These are phyloP conservation scores for Cololabis saira DNA, from an alignment of 2,113 vertebrate species.

Conservation along the genomic window DNA sequence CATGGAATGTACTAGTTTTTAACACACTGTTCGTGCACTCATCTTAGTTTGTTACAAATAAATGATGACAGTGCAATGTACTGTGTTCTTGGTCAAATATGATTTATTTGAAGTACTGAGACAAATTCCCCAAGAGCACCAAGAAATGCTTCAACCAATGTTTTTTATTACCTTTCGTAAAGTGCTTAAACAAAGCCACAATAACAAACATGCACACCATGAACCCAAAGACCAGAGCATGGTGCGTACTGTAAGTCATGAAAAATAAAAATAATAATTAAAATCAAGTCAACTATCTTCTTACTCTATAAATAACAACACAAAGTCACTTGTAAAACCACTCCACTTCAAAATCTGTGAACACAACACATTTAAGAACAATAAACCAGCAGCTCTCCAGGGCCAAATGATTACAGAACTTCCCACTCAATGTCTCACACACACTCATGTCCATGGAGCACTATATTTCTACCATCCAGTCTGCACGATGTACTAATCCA, in stretches of 20 bases:
- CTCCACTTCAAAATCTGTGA: constrained; percentile 6
- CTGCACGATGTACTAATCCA: neutral
- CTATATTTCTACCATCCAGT: neutral
- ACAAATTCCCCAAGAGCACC: neutral
- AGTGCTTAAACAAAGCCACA: neutral
- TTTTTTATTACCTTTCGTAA: neutral
- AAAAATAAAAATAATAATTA: neutral
- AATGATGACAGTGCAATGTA: too few species aligned
- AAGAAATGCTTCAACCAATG: neutral
- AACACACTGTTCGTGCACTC: too few species aligned
- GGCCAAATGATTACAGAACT: constrained; percentile 42
- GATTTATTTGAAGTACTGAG: too few species aligned
- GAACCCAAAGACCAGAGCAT: constrained; percentile 16
- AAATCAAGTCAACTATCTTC: neutral
- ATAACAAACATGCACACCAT: constrained; percentile 2
- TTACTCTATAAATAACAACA: constrained; percentile 2
- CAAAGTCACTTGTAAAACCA: constrained; percentile 22
- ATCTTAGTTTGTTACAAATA: too few species aligned
- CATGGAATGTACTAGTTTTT: too few species aligned
- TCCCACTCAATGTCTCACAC: neutral
- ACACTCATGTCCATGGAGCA: constrained; percentile 3
- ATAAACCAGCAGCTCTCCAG: constrained; percentile 59
- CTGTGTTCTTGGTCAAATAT: too few species aligned
- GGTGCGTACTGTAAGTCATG: neutral
- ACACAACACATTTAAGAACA: constrained; percentile 33